Base-by-base conservation (phyloP, 2,797 vertebrate species). In the Sarcoramphus papa region DNA sequence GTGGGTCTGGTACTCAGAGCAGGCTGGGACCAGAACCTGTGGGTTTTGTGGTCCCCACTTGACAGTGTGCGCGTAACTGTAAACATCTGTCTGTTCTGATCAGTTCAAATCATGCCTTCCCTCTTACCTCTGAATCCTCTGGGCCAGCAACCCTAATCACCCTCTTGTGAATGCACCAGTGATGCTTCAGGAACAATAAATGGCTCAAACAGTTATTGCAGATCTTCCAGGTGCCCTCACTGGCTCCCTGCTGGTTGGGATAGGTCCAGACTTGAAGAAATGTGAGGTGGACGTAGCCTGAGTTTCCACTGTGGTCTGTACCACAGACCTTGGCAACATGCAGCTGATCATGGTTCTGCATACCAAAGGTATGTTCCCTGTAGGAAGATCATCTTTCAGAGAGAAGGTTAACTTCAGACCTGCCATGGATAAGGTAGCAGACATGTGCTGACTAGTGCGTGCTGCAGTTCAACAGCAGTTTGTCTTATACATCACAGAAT, bases 391-490 rank as follows among this genome's bases (percentile, higher is more conserved):
- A 27, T n/a, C 37, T 50, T 88, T 60, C 12, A 37, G 47, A n/a
- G 12, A 7, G 76, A 65, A 82, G 37, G 50, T 64, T 53, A 56
- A 48, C 88, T 80, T 86, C 41, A 78, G 73, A 40, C 16, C 17
- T 92, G 75, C 64, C n/a, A 31, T 33, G 82, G 21, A 16, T 79
- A 80, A 88, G 43, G 53, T 24, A 90, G 57, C 64, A 91, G 81
- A 53, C 40, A 6, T 3, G 11, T 90, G 69, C 78, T 76, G 80
- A 63, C 30, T 51, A 53, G 72, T 0, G 6, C 47, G 54, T 63
- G 51, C 57, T 70, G 67, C 30, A 53, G 62, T 94, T 85, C 16
- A 53, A 78, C 60, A 85, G 57, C 59, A 48, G 64, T 90, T 87
- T 82, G 27, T 63, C 73, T 87, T 70, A 53, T 37, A 43, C 11